Evolutionary conservation across 2,113 vertebrate species (phyloP).

Genomic region (Callopanchax toddi): DNA sequence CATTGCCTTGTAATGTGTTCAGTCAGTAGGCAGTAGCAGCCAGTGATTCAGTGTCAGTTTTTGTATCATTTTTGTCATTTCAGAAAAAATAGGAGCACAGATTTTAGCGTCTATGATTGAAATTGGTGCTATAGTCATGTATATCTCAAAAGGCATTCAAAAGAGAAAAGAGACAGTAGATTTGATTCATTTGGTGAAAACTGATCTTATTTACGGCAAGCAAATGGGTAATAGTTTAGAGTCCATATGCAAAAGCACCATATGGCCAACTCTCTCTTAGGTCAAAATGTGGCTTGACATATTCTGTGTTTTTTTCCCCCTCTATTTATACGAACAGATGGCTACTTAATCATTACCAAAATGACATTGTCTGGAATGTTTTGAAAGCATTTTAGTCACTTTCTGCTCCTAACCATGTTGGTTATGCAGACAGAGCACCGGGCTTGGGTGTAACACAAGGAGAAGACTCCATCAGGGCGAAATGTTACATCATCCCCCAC

Average conservation of each 20-base stretch:
- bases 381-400: conserved; percentile 11
- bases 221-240: conserved; percentile 7
- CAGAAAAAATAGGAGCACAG: neutral
- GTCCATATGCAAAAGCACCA: conserved; percentile 36
- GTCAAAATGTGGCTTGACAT: conserved; percentile 11
- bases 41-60: neutral
- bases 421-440: conserved; percentile 20
- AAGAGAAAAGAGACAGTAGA: conserved; percentile 20
- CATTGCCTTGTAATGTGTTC: neutral
- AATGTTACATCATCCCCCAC: conserved; percentile 21
- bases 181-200: conserved; percentile 38
- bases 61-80: neutral
- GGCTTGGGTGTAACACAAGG: conserved; percentile 29
- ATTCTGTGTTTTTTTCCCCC: conserved; percentile 7
- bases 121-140: too few species aligned
- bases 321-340: conserved; percentile 10
- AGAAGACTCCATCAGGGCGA: conserved; percentile 7
- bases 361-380: neutral
- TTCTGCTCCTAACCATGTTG: conserved; percentile 6
- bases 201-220: conserved; percentile 42
- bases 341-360: conserved; percentile 3
- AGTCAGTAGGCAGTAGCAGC: neutral
- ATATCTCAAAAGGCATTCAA: conserved; percentile 1
- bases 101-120: neutral
- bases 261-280: conserved; percentile 16